A percentile compares a stretch with the other conserved stretches of the same genome.
Evolutionary conservation across 2,888 invertebrate species (phyloP).

Genomic region (Macaria liturata): DNA sequence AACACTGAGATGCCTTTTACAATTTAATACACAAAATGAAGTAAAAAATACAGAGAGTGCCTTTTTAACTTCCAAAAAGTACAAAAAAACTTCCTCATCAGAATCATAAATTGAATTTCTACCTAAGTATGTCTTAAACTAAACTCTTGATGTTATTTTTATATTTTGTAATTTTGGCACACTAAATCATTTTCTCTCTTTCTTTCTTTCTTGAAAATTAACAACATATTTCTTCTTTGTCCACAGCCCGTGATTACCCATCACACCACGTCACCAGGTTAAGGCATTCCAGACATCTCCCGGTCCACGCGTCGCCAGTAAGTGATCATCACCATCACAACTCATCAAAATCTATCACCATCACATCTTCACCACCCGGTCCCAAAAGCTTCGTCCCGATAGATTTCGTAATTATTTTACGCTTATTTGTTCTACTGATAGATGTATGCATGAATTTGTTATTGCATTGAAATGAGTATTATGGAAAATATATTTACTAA

Average conservation of each 20-base stretch:
- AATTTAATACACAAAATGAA: no score
- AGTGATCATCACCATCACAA: conserved; percentile 49
- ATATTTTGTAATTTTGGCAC: no score
- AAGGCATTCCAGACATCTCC: conserved; percentile 70
- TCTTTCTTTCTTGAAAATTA: no score
- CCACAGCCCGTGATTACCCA: conserved; percentile 66
- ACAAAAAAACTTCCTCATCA: no score
- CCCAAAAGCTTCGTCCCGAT: conserved; percentile 67
- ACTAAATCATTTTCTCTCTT: no score
- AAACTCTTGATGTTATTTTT: no score
- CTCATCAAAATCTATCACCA: conserved; percentile 38
- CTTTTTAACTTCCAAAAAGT: no score
- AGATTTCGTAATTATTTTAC: conserved; percentile 63
- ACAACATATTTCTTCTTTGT: conserved; percentile 30
- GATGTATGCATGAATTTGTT: conserved; percentile 35
- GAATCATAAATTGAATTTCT: no score
- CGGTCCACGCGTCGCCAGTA: conserved; percentile 66
- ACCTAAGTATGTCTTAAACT: no score
- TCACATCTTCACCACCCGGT: conserved; percentile 45
- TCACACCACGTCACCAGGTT: conserved; percentile 73
- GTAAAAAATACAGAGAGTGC: no score
- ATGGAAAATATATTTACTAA: conserved; percentile 21
- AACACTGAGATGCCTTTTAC: no score
- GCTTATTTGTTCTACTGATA: conserved; percentile 59
- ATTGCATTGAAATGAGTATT: conserved; percentile 28